These are phyloP conservation scores for Tonatia bakeri DNA, from an alignment of 2,113 vertebrate species.

Conservation along the genomic window DNA sequence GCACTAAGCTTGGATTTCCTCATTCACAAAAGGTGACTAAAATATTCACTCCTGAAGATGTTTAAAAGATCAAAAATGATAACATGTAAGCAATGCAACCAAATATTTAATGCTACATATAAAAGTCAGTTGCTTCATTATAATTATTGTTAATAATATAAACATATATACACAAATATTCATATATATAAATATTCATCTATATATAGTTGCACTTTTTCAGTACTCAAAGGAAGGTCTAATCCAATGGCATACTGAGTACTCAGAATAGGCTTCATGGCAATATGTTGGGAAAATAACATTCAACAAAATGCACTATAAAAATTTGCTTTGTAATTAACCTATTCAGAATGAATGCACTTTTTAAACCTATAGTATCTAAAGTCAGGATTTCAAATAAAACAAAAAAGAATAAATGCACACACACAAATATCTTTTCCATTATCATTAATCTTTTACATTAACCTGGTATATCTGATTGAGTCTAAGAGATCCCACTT, in stretches of 20 bases:
- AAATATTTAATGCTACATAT: background rate
- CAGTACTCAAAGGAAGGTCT: background rate
- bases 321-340: slow-evolving; percentile 34
- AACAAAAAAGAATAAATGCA: background rate
- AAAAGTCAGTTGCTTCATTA: slow-evolving; percentile 10
- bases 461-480: background rate
- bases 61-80: slow-evolving; percentile 27
- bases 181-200: no score
- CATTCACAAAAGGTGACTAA: background rate
- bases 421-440: background rate
- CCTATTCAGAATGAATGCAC: background rate
- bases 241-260: background rate
- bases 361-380: background rate
- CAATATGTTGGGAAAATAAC: slow-evolving; percentile 4
- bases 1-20: background rate
- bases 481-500: background rate
- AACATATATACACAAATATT: background rate
- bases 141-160: background rate
- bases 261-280: background rate
- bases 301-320: background rate
- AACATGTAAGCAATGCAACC: background rate
- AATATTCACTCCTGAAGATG: background rate
- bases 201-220: background rate
- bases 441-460: background rate
- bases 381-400: slow-evolving; percentile 1